A percentile compares a stretch with the other conserved stretches of the same genome.
Conservation (phyloP, 2,888 invertebrate genomes). For the Gastrophysa polygoni region DNA sequence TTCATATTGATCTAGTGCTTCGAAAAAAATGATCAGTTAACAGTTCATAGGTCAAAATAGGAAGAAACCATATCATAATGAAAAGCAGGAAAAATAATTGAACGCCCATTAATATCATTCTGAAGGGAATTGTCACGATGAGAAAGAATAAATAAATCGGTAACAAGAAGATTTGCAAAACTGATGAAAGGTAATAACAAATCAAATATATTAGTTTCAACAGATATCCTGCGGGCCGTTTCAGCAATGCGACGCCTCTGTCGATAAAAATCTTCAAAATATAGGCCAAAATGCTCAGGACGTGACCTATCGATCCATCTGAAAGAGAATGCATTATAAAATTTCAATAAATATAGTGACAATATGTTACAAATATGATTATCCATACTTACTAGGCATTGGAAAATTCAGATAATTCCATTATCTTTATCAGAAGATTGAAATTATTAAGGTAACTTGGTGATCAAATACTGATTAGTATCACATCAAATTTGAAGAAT, state of each 20-base stretch:
- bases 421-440: no score
- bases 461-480: no score
- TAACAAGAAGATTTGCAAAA: conserved; percentile 3
- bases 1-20: background rate
- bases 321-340: background rate
- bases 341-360: background rate
- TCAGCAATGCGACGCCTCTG: background rate
- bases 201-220: background rate
- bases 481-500: no score
- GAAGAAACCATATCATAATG: background rate
- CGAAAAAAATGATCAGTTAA: background rate
- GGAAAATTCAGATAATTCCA: no score
- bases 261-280: background rate
- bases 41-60: conserved; percentile 5
- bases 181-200: background rate
- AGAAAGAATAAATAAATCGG: conserved; percentile 8
- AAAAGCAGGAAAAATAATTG: conserved; percentile 2
- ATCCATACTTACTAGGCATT: background rate
- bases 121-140: background rate
- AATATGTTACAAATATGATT: background rate
- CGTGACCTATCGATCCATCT: background rate
- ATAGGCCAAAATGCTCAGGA: background rate
- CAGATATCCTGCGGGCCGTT: background rate
- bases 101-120: conserved; percentile 5
- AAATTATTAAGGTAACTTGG: no score